phyloP scores from a whole-genome alignment of 2,113 vertebrate species.

The Ochotona princeps region DNA sequence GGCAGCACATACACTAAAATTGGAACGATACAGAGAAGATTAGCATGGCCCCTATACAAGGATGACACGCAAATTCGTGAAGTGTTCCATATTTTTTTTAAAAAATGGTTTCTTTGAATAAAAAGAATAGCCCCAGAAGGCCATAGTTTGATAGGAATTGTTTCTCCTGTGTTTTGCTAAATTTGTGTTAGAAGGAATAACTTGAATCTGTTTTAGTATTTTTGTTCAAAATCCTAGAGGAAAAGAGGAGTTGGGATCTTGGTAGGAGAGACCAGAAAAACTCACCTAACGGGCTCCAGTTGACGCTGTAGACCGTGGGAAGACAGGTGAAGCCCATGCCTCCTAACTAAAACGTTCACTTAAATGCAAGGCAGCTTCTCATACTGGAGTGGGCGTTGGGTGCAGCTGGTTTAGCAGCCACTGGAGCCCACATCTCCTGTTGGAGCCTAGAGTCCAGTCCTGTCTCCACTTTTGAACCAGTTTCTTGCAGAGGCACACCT shows the following conservation, averaged over 20 bases:
- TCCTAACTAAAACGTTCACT: not conserved
- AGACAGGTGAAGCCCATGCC: constrained; percentile 5
- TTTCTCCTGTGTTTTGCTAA: not conserved
- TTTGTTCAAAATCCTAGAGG: not conserved
- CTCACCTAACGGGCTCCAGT: not conserved
- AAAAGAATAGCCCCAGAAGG: not conserved
- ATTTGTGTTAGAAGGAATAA: constrained; percentile 24
- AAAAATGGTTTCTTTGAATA: constrained; percentile 44
- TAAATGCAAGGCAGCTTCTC: not conserved
- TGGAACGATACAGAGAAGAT: no score
- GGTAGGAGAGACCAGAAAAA: not conserved
- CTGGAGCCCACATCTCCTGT: no score
- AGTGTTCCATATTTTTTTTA: no score
- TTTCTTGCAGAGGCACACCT: no score
- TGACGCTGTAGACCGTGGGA: not conserved
- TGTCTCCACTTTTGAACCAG: no score
- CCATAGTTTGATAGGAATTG: not conserved
- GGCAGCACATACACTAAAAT: no score
- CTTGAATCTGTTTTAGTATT: not conserved
- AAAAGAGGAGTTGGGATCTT: not conserved
- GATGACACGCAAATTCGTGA: no score
- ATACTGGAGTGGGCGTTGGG: no score
- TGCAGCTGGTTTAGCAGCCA: no score
- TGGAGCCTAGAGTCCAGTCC: no score
- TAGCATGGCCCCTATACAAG: no score